Conservation (phyloP, 2,797 vertebrate species). For the Neostethus bicornis region DNA sequence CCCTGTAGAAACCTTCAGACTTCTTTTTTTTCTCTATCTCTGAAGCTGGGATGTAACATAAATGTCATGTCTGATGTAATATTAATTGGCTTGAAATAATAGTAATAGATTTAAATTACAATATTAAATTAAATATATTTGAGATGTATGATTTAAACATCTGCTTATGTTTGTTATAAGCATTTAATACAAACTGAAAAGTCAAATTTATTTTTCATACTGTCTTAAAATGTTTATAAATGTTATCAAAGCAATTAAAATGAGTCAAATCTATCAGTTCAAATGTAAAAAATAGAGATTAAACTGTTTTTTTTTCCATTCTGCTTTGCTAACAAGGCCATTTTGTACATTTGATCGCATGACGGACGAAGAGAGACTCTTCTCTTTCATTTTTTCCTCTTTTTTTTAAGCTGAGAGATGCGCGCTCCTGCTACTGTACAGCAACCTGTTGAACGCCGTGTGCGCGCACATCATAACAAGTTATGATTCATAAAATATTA, state of each 20-base stretch:
- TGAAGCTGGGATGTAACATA: slow-evolving; percentile 50
- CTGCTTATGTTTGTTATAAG: too few species aligned
- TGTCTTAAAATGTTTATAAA: too few species aligned
- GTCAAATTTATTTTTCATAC: too few species aligned
- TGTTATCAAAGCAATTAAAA: slow-evolving; percentile 8
- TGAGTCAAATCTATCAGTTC: slow-evolving; percentile 17
- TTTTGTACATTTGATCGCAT: slow-evolving; percentile 53
- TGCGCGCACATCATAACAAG: slow-evolving; percentile 84
- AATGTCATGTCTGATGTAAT: slow-evolving; percentile 34
- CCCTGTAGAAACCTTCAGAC: slow-evolving; percentile 33
- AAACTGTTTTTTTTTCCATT: slow-evolving; percentile 15
- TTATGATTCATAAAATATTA: slow-evolving; percentile 87
- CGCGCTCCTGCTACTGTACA: slow-evolving; percentile 80
- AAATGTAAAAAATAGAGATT: slow-evolving; percentile 1
- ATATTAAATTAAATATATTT: too few species aligned
- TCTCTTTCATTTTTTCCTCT: slow-evolving; percentile 24
- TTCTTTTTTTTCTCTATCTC: slow-evolving; percentile 6
- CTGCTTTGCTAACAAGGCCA: slow-evolving; percentile 56
- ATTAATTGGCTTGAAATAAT: not conserved
- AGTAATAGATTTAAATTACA: too few species aligned
- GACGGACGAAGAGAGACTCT: slow-evolving; percentile 37
- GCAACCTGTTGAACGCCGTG: slow-evolving; percentile 81
- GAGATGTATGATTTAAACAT: too few species aligned
- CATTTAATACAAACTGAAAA: slow-evolving; percentile 18
- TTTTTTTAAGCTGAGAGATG: slow-evolving; percentile 51